Evolutionary conservation across 2,888 invertebrate genomes (phyloP), one percentile per base, ranked within the genome.

Genomic region (Alitta virens): DNA sequence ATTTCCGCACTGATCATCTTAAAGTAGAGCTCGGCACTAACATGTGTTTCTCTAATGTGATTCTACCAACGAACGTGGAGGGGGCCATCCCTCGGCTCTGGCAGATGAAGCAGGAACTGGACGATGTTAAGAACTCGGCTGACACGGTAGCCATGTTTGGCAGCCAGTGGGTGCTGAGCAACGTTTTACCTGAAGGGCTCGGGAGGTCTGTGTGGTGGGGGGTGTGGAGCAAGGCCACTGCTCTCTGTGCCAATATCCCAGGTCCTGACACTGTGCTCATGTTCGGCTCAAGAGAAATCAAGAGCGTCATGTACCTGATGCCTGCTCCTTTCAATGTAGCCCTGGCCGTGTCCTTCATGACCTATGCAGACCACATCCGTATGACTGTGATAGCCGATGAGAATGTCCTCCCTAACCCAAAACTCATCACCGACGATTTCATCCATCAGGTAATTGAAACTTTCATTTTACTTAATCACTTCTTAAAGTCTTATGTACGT

Each of bases 1-100:
- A 78, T 62, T 72, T 78, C 51, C 71, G 72, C 60, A 64, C 68
- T 27, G 56, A 69, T 21, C 65, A 68, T 65, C 16, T 46, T 54
- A 25, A 49, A 23, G 51, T 64, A 23, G 21, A 49, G 7, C 66
- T 70, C 60, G 68, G 71, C 12, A 72, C 72, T 63, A 63, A 75
- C 56, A 75, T 75, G 56, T 61, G 76, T 12, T 68, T 78, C 54
- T 65, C 80, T 27, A 74, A 77, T 18, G 62, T 82, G 2, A 63
- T 70, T 2, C 76, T 87, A 50, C 86, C 86, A 24, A 83, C 85
- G 49, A 83, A 84, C 68, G 84, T 84, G 1, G 86, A 87, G 73
- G 86, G 86, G n/a, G 84, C 84, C 42, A 84, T 87, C 26, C 86
- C 86, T 1, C 79, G 86, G 26, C 79, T 87, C 2, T 87, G 87